Percentiles rank a stretch among this genome's conserved stretches.
Evolutionary conservation across 2,797 vertebrate species (phyloP).

Genomic region (Synanceia verrucosa): DNA sequence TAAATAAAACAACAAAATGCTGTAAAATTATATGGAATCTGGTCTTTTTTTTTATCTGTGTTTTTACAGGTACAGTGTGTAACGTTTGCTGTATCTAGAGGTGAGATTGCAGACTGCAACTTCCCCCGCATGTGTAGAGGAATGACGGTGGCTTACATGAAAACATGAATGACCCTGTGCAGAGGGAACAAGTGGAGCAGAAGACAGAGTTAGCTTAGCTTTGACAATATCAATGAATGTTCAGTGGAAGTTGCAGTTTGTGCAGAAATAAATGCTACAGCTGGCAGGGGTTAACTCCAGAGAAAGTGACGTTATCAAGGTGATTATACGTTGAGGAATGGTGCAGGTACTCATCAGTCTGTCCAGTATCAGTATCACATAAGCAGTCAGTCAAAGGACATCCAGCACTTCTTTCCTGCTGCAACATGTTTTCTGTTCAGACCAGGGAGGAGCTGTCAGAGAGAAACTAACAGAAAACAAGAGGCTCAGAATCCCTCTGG

Average conservation of each 20-base stretch:
- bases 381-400: background rate
- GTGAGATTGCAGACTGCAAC: too few relatives aligned
- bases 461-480: conserved; percentile 54
- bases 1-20: background rate
- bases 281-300: too few relatives aligned
- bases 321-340: too few relatives aligned
- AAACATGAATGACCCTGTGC: too few relatives aligned
- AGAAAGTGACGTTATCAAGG: too few relatives aligned
- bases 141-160: too few relatives aligned
- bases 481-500: background rate
- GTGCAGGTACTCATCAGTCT: background rate
- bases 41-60: background rate
- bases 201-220: too few relatives aligned
- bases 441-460: conserved; percentile 84
- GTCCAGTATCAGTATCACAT: background rate
- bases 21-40: background rate
- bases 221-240: too few relatives aligned
- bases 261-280: too few relatives aligned
- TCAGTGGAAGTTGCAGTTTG: too few relatives aligned
- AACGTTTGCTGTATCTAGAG: background rate
- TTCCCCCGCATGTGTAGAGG: too few relatives aligned
- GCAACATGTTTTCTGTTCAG: conserved; percentile 51
- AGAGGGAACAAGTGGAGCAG: too few relatives aligned
- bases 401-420: background rate
- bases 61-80: background rate